Percentiles rank a stretch among this genome's conserved stretches.
These are phyloP conservation scores for Nyctereutes procyonoides DNA, from an alignment of 2,113 vertebrate species.

Conservation along the genomic window DNA sequence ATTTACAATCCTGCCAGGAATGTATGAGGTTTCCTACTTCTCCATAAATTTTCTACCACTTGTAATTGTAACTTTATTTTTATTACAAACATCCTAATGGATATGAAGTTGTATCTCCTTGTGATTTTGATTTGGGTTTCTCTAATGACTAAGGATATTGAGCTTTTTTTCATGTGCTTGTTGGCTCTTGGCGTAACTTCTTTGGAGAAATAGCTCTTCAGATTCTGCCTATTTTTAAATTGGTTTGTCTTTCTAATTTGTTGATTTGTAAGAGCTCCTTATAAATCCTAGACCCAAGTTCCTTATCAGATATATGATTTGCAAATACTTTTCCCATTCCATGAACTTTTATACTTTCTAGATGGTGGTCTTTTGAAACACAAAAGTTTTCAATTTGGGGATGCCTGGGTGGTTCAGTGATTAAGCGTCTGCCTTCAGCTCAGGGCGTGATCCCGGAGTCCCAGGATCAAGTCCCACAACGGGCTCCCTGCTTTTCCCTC, in stretches of 20 bases:
- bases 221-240: neutral
- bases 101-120: neutral
- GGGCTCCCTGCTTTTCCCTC: no score
- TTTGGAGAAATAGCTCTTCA: neutral
- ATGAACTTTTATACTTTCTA: neutral
- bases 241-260: neutral
- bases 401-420: no score
- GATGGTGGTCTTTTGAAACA: neutral
- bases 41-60: neutral
- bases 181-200: neutral
- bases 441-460: no score
- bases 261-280: conserved; percentile 21
- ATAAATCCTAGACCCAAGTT: neutral
- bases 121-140: neutral
- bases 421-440: no score
- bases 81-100: neutral
- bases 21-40: neutral
- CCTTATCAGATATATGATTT: neutral
- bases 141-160: neutral
- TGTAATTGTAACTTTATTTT: neutral
- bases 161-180: neutral
- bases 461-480: no score
- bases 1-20: neutral
- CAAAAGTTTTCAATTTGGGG: conserved; percentile 2
- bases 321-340: neutral